Evolutionary conservation across 2,888 invertebrate genomes (phyloP).

Genomic region (Orthosia incerta): DNA sequence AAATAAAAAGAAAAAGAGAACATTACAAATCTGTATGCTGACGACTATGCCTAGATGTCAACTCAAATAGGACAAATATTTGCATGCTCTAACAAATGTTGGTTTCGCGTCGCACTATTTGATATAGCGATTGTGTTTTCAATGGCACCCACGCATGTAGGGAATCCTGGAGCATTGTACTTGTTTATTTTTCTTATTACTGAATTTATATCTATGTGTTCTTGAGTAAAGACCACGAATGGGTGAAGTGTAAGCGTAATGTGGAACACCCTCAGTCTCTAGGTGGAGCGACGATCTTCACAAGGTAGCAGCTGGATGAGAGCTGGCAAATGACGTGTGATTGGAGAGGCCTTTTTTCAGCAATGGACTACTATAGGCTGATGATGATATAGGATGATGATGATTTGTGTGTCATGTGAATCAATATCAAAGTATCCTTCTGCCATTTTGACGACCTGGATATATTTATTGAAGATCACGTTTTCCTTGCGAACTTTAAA

Average conservation of each 20-base stretch:
- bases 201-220: not conserved
- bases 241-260: too few relatives aligned
- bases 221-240: too few relatives aligned
- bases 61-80: slow-evolving; percentile 33
- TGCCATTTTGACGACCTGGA: not conserved
- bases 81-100: slow-evolving; percentile 47
- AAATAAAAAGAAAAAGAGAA: slow-evolving; percentile 3
- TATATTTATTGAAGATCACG: not conserved
- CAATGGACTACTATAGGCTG: not conserved
- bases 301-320: too few relatives aligned
- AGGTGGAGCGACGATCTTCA: too few relatives aligned
- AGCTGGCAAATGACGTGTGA: too few relatives aligned
- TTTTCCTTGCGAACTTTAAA: not conserved
- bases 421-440: too few relatives aligned
- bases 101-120: slow-evolving; percentile 38
- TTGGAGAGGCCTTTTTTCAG: too few relatives aligned
- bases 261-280: too few relatives aligned
- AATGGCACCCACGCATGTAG: slow-evolving; percentile 38
- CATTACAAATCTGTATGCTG: slow-evolving; percentile 21
- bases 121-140: slow-evolving; percentile 33
- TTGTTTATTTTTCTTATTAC: slow-evolving; percentile 1
- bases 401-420: not conserved
- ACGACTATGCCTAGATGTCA: slow-evolving; percentile 12
- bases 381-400: not conserved
- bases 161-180: slow-evolving; percentile 9